phyloP scores from a whole-genome alignment of 2,113 vertebrate species.

The Pseudopodoces humilis region DNA sequence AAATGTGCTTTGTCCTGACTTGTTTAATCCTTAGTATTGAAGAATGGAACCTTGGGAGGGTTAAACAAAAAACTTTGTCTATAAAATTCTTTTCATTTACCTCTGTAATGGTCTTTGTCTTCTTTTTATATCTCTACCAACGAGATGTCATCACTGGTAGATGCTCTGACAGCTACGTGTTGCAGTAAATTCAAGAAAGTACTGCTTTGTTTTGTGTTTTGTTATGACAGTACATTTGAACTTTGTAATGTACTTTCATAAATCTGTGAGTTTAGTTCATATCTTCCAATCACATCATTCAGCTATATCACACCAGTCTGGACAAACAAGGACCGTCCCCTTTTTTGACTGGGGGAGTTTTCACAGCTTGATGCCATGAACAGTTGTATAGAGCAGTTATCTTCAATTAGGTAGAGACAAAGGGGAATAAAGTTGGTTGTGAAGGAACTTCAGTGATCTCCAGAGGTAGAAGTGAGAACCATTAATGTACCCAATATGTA shows the following conservation, averaged over 20 bases:
- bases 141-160: not conserved
- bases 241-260: not conserved
- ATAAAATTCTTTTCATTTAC: not conserved
- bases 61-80: not conserved
- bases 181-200: not conserved
- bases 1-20: not conserved
- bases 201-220: not conserved
- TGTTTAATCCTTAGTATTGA: not conserved
- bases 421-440: not conserved
- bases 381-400: not conserved
- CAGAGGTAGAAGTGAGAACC: not conserved
- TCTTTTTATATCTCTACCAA: not conserved
- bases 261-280: not conserved
- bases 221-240: not conserved
- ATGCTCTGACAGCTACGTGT: not conserved
- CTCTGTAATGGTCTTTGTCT: not conserved
- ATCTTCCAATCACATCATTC: not conserved
- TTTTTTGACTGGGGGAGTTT: not conserved
- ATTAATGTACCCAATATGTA: constrained; percentile 16
- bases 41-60: fast-evolving
- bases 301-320: not conserved
- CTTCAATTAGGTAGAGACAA: constrained; percentile 9
- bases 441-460: not conserved
- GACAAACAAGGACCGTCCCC: not conserved
- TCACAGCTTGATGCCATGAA: not conserved